Percentiles rank a stretch among this genome's conserved stretches.
These are phyloP conservation scores for Polydrusus pterygomalis DNA, from an alignment of 2,888 invertebrate genomes.

Conservation along the genomic window DNA sequence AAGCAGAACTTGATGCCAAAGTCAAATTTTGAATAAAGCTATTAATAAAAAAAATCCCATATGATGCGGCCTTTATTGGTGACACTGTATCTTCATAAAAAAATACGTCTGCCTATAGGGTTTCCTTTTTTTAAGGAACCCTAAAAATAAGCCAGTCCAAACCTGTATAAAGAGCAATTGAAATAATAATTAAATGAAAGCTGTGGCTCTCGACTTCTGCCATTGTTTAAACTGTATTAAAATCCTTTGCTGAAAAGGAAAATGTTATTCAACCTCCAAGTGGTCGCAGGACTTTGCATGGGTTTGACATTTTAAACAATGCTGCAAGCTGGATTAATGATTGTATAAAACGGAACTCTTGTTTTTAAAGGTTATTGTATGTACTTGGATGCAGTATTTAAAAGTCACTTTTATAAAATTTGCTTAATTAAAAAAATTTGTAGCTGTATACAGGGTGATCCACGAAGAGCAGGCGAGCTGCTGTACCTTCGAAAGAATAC, in stretches of 20 bases:
- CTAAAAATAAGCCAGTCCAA: slow-evolving; percentile 31
- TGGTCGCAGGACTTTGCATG: slow-evolving; percentile 59
- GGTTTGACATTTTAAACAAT: slow-evolving; percentile 55
- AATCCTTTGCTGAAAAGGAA: slow-evolving; percentile 61
- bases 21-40: no score
- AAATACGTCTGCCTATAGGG: no score
- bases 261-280: slow-evolving; percentile 64
- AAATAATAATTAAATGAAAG: slow-evolving; percentile 71
- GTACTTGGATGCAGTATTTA: slow-evolving; percentile 9
- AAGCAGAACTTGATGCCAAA: no score
- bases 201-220: slow-evolving; percentile 69
- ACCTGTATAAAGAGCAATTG: slow-evolving; percentile 65
- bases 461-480: no score
- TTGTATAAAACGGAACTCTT: slow-evolving; percentile 35
- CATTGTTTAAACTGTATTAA: slow-evolving; percentile 66
- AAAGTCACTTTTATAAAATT: not conserved
- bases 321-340: slow-evolving; percentile 55
- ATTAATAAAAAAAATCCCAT: no score
- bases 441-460: no score
- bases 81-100: no score
- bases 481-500: no score
- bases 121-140: not conserved
- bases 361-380: slow-evolving; percentile 12
- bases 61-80: no score
- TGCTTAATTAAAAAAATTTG: no score